A percentile compares a stretch with the other conserved stretches of the same genome.
phyloP scores from a whole-genome alignment of 2,797 vertebrate genomes.

The Ceyx erithaca region DNA sequence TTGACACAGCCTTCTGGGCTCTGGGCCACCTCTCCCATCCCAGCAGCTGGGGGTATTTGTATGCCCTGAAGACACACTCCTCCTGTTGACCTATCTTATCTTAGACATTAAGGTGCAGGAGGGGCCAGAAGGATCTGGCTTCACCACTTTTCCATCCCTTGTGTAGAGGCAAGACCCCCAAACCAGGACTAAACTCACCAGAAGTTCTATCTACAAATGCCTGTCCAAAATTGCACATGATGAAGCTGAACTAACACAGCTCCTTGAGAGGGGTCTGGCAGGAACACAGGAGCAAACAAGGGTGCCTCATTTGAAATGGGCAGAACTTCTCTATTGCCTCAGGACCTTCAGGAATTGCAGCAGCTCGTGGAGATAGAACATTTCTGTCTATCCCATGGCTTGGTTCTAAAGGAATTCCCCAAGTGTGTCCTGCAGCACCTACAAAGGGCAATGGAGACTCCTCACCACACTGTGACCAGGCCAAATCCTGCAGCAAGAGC shows the following conservation, averaged over 20 bases:
- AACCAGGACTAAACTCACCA: neutral
- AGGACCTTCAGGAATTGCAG: neutral
- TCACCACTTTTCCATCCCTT: neutral
- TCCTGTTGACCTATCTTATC: neutral
- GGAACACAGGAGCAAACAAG: neutral
- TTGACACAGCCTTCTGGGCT: neutral
- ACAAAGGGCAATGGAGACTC: neutral
- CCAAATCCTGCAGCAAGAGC: neutral
- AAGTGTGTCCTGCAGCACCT: neutral
- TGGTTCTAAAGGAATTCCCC: neutral
- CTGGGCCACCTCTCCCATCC: neutral
- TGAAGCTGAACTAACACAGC: neutral
- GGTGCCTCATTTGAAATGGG: accelerated
- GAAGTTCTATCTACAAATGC: neutral
- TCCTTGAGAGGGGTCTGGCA: neutral
- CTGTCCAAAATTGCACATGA: neutral
- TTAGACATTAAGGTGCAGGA: neutral
- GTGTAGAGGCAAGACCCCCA: neutral
- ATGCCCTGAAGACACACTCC: neutral
- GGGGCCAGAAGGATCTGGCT: neutral
- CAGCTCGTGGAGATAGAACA: neutral
- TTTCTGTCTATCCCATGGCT: neutral
- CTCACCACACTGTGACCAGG: neutral
- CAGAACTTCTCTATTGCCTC: neutral
- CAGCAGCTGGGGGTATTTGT: neutral